These are phyloP conservation scores for Lycocerus yunnanus DNA, from an alignment of 2,888 invertebrate species.

Conservation along the genomic window DNA sequence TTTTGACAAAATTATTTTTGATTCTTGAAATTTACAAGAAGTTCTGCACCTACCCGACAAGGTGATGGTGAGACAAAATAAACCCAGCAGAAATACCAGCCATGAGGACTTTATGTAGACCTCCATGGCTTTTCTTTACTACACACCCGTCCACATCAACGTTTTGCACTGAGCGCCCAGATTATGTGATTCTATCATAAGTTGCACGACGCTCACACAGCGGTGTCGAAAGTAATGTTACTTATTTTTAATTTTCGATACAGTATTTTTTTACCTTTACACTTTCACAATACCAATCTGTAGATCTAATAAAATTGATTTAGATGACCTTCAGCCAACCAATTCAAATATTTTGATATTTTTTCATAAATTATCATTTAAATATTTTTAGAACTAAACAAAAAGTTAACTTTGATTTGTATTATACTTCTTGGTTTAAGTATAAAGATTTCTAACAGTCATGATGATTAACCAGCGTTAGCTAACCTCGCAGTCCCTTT, in stretches of 20 bases:
- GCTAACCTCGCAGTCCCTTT: too few relatives aligned
- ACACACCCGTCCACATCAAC: constrained; percentile 54
- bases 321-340: neutral
- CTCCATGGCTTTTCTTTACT: constrained; percentile 60
- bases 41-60: constrained; percentile 60
- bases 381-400: neutral
- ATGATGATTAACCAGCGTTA: too few relatives aligned
- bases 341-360: neutral
- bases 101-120: constrained; percentile 61
- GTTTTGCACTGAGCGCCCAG: constrained; percentile 54
- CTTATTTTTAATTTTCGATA: neutral
- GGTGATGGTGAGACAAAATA: constrained; percentile 60
- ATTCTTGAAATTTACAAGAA: neutral
- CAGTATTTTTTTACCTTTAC: neutral
- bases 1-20: neutral
- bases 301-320: neutral
- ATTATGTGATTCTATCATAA: constrained; percentile 50
- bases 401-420: neutral
- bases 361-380: neutral
- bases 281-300: neutral
- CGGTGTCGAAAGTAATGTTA: constrained; percentile 39
- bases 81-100: constrained; percentile 60
- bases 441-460: too few relatives aligned
- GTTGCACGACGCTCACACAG: constrained; percentile 49
- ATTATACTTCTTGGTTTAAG: too few relatives aligned